Conservation (phyloP, 2,888 invertebrate species). For the Cataglyphis altisquamis region DNA sequence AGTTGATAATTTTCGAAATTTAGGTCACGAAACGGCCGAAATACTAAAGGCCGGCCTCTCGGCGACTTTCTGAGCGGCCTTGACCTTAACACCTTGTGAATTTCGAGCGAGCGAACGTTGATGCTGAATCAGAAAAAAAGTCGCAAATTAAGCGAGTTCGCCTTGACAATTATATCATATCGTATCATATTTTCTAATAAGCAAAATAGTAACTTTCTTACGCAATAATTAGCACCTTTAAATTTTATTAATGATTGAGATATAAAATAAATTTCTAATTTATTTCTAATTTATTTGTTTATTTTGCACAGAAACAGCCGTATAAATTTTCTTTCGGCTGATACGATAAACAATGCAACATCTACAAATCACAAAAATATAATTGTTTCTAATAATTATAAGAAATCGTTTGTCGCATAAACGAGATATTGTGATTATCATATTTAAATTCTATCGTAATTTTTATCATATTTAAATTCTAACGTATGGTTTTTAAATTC, state of each 20-base stretch:
- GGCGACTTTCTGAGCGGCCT: slow-evolving; percentile 53
- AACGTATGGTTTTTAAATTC: not conserved
- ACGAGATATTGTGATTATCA: not conserved
- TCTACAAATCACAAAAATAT: not conserved
- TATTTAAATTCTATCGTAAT: not conserved
- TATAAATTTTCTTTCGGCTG: not conserved
- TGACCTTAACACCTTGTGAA: slow-evolving; percentile 66
- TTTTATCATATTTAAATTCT: too few relatives aligned
- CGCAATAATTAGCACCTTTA: slow-evolving; percentile 17
- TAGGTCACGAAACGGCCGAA: slow-evolving; percentile 62
- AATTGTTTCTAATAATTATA: slow-evolving; percentile 4
- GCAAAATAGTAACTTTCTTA: slow-evolving; percentile 8
- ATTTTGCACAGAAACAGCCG: not conserved
- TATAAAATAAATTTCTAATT: not conserved
- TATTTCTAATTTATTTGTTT: not conserved
- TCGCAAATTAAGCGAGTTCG: slow-evolving; percentile 26
- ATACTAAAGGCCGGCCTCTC: slow-evolving; percentile 49
- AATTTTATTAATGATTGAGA: slow-evolving; percentile 10
- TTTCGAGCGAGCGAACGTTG: slow-evolving; percentile 52
- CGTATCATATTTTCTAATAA: slow-evolving; percentile 1
- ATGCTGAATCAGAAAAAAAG: slow-evolving; percentile 36
- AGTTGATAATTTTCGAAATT: slow-evolving; percentile 64
- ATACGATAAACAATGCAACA: not conserved
- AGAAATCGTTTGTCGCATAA: not conserved
- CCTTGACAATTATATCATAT: not conserved